Evolutionary conservation across 2,888 invertebrate species (phyloP).

Genomic region (Bellardia bayeri): DNA sequence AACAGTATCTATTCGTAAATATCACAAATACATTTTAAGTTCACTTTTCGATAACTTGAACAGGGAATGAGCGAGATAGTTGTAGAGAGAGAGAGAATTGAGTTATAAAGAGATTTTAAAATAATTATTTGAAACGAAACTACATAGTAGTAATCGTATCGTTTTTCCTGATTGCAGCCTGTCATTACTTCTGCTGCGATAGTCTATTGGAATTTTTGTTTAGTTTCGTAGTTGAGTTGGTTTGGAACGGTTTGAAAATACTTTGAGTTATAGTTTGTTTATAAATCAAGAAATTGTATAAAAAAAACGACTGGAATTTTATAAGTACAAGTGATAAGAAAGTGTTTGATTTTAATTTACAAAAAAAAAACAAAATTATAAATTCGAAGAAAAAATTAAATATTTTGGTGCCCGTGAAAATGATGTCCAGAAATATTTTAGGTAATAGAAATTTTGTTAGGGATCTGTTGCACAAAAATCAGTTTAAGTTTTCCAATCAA

Average conservation of each 20-base stretch:
- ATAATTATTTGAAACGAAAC: slow-evolving; percentile 30
- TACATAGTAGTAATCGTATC: slow-evolving; percentile 30
- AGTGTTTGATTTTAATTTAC: background rate
- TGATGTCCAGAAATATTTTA: slow-evolving; percentile 64
- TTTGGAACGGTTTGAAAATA: slow-evolving; percentile 27
- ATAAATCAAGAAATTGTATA: background rate
- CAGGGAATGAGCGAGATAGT: slow-evolving; percentile 12
- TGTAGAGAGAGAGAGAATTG: background rate
- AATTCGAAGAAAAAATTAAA: slow-evolving; percentile 13
- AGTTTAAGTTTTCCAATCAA: background rate
- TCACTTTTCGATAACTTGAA: slow-evolving; percentile 12
- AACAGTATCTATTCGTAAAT: slow-evolving; percentile 22
- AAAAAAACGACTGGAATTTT: slow-evolving; percentile 2
- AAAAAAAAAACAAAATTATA: slow-evolving; percentile 9
- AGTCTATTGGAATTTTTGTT: slow-evolving; percentile 50
- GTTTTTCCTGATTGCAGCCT: slow-evolving; percentile 45
- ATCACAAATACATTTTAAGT: slow-evolving; percentile 50
- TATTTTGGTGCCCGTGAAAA: slow-evolving; percentile 27
- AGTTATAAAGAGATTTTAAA: slow-evolving; percentile 30
- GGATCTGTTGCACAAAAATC: background rate
- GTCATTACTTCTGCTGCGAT: slow-evolving; percentile 27
- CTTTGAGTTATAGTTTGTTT: background rate
- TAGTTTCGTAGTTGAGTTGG: slow-evolving; percentile 60
- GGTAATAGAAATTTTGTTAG: slow-evolving; percentile 38
- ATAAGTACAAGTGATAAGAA: background rate